phyloP scores from a whole-genome alignment of 2,113 vertebrate genomes.

The Coreoperca whiteheadi region DNA sequence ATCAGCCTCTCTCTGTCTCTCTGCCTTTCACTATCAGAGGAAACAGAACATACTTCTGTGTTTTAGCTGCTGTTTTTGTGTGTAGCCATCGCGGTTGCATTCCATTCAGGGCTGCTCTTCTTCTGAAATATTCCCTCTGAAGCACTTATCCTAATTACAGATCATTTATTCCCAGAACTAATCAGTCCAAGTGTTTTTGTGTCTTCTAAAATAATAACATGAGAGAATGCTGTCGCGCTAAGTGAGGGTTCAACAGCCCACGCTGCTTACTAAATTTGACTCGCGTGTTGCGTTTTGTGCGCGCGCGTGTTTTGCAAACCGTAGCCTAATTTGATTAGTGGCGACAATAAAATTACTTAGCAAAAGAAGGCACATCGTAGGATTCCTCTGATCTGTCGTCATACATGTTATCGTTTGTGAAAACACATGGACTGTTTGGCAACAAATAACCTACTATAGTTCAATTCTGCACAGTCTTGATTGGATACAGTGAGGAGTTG shows the following conservation, averaged over 20 bases:
- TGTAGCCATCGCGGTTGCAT: too few relatives aligned
- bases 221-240: slow-evolving; percentile 54
- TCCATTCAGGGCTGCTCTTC: slow-evolving; percentile 49
- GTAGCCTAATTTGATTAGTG: slow-evolving; percentile 64
- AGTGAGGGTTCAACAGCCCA: slow-evolving; percentile 69
- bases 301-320: slow-evolving; percentile 47
- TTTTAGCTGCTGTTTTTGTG: slow-evolving; percentile 47
- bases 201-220: slow-evolving; percentile 77
- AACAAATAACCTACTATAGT: neutral
- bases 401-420: slow-evolving; percentile 53
- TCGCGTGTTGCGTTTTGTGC: slow-evolving; percentile 46
- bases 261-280: slow-evolving; percentile 68
- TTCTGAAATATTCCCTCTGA: slow-evolving; percentile 78
- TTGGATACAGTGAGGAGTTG: neutral
- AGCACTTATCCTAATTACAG: slow-evolving; percentile 83
- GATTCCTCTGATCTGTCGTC: slow-evolving; percentile 56
- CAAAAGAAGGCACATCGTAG: slow-evolving; percentile 25
- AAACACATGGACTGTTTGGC: slow-evolving; percentile 27
- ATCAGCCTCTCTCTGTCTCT: slow-evolving; percentile 8
- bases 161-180: slow-evolving; percentile 82
- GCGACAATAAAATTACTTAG: slow-evolving; percentile 56
- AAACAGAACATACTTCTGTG: slow-evolving; percentile 43
- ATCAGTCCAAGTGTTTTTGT: slow-evolving; percentile 83
- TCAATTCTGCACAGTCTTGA: neutral
- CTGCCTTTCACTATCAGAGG: slow-evolving; percentile 16